A percentile compares a stretch with the other conserved stretches of the same genome.
Evolutionary conservation across 2,888 invertebrate genomes (phyloP).

Genomic region (Agelastica alni): DNA sequence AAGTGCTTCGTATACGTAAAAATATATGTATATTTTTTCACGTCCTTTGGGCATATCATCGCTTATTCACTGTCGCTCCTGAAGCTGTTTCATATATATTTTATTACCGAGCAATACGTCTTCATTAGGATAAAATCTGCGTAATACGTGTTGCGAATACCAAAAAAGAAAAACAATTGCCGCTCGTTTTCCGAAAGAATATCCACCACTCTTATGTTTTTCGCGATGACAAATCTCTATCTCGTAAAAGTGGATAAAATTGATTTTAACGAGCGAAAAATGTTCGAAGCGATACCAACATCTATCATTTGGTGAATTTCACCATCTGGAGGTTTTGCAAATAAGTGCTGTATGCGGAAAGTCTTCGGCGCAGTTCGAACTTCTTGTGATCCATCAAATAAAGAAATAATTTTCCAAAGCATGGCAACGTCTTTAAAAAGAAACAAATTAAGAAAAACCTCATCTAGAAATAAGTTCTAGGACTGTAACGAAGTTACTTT

Average conservation of each 20-base stretch:
- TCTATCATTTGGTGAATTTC: too few relatives aligned
- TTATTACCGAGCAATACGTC: constrained; percentile 27
- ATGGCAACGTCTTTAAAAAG: too few relatives aligned
- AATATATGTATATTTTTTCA: not conserved
- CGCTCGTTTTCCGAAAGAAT: constrained; percentile 1
- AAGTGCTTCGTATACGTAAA: not conserved
- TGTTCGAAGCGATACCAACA: too few relatives aligned
- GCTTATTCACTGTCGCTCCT: constrained; percentile 1
- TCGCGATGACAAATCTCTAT: constrained; percentile 1
- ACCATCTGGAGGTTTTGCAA: too few relatives aligned
- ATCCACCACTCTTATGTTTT: not conserved
- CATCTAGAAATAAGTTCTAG: too few relatives aligned
- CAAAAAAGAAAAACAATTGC: constrained; percentile 13
- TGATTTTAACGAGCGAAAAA: too few relatives aligned
- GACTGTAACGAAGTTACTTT: too few relatives aligned
- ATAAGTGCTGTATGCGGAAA: too few relatives aligned
- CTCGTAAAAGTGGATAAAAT: not conserved
- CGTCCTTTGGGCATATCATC: constrained; percentile 2
- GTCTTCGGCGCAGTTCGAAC: too few relatives aligned
- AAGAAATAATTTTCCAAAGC: too few relatives aligned
- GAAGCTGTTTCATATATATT: constrained; percentile 26
- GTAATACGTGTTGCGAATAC: constrained; percentile 16
- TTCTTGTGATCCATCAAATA: too few relatives aligned
- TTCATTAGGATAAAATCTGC: constrained; percentile 29
- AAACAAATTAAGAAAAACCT: too few relatives aligned